Base-by-base conservation (phyloP, 2,888 invertebrate genomes). In the Ornithoptera priamus region DNA sequence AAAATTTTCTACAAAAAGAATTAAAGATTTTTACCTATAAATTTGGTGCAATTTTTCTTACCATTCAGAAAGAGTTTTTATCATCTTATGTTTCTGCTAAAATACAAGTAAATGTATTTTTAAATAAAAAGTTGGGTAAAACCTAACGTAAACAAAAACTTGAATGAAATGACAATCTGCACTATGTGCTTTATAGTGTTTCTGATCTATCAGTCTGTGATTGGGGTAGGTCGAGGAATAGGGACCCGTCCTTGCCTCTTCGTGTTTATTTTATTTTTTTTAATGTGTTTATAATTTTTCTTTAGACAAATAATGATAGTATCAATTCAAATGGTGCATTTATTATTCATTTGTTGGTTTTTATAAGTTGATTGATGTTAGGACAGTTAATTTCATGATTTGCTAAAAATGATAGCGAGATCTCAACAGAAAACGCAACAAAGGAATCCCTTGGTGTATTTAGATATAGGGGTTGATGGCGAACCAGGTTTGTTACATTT, bases 391-490 rank as follows among this genome's bases (percentile, higher is more conserved):
- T 64, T 71, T 69, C 53, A 62, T 70, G 67, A 72, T 69, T 68
- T 66, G 69, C 36, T 68, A 70, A 69, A 79, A 72, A 79, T 79
- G 77, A 74, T 75, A 75, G 72, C 76, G 61, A 72, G 73, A 71
- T 72, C 71, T 42, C 72, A 75, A 72, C 70, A 20, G 63, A 67
- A 20, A 22, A 74, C 78, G 77, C 84, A 80, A 79, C 81, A 86
- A 87, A 88, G 81, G 76, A 96, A 95, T 90, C 95, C 95, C 4
- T 85, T 95, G 71, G 96, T 96, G 65, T 97, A 93, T 84, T 87
- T 97, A 72, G 96, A 97, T 82, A 93, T 97, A 72, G 91, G 92
- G 76, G 94, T 96, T 77, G 95, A 94, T 73, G 89, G 93, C 62
- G 95, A 95, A 80, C 94, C 93, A 93, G 95, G 96, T 96, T 86